Evolutionary conservation across 1,140 invertebrate species (phyloP).

Genomic region (Drosophila orosa): DNA sequence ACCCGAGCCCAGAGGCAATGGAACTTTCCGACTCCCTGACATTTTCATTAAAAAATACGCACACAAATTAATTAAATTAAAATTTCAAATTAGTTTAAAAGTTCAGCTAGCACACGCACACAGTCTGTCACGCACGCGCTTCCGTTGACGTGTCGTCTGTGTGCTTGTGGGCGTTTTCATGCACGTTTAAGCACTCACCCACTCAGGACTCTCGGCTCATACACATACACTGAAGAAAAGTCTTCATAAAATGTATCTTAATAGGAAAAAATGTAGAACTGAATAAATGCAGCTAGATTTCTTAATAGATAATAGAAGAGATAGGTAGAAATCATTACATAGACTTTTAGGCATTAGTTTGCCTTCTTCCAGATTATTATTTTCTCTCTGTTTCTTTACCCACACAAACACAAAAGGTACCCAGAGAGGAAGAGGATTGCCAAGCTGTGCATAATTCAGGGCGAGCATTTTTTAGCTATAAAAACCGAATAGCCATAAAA

Average conservation of each 20-base stretch:
- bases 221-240: slow-evolving; percentile 19
- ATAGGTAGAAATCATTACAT: no score
- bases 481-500: slow-evolving; percentile 72
- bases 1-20: background rate
- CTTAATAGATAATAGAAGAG: no score
- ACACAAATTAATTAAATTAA: slow-evolving; percentile 78
- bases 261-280: no score
- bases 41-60: slow-evolving; percentile 53
- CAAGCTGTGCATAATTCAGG: slow-evolving; percentile 66
- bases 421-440: slow-evolving; percentile 13
- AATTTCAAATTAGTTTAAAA: slow-evolving; percentile 78
- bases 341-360: background rate
- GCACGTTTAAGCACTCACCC: slow-evolving; percentile 65
- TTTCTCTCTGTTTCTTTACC: background rate
- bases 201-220: slow-evolving; percentile 26
- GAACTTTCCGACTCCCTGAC: slow-evolving; percentile 15
- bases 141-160: slow-evolving; percentile 30
- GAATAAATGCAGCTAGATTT: background rate
- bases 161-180: slow-evolving; percentile 53
- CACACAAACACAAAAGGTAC: background rate
- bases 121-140: slow-evolving; percentile 60
- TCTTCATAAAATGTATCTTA: background rate
- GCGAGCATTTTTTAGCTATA: slow-evolving; percentile 55
- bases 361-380: background rate
- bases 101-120: slow-evolving; percentile 45